Base-by-base conservation (phyloP, 2,113 vertebrate species). In the Oryctolagus cuniculus region DNA sequence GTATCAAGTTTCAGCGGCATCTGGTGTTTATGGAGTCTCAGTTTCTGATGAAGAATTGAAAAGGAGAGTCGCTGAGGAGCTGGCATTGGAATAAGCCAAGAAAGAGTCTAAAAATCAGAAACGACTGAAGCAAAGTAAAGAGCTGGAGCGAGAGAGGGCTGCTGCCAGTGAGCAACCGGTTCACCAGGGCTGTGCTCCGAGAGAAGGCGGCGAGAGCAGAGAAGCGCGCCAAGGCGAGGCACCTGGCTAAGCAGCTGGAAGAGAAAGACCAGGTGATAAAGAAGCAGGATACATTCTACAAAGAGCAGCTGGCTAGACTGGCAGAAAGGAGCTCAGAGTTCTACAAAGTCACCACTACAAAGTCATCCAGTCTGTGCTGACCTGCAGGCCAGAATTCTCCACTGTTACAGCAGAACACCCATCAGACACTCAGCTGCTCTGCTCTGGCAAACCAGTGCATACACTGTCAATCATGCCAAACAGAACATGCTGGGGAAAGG, bases 391-490 rank as follows among this genome's bases (percentile, higher is more conserved):
- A 98, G 99, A 97, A 99, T 99, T 92, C 98, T 99, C 16, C 98
- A 99, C 1, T 99, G 99, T 93, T 99, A 99, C 97, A 98, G 92
- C 98, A 99, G 31, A 99, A 99, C 0, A 70, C 97, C 11, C 98
- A 99, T 21, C 99, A 99, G 98, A 99, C 99, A 34, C 99, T 99
- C 77, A 98, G 98, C 96, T 99, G 99, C 98, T 99, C 99, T 81
- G 98, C 98, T 82, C 98, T 99, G 96, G 99, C 99, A 44, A 98
- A 92, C 87, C 98, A 98, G 78, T 99, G 99, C 98, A 97, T 99
- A 86, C 98, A 98, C 96, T 99, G 99, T 99, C 98, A 99, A 99
- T 90, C 98, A 98, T 53, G 98, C 99, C 97, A 99, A 99, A 98
- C 99, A 99, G 84, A 82, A 98, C 94, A 2, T 84, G 21, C 0